Base-by-base conservation (phyloP, 2,797 vertebrate genomes). In the Xenopus petersii region DNA sequence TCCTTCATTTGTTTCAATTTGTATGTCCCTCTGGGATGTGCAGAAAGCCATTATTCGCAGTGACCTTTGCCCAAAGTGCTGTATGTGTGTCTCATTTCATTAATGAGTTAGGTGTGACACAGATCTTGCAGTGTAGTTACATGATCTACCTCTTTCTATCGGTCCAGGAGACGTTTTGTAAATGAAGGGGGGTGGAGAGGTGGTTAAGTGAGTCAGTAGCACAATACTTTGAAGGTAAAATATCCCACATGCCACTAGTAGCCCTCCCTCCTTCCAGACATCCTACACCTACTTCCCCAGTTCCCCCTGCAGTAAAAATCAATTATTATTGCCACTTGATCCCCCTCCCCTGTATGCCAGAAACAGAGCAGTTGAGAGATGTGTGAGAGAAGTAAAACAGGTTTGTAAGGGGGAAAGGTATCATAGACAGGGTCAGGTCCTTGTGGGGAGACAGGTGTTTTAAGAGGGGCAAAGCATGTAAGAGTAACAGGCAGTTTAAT, bases 221-320 rank as follows among this genome's bases (percentile, higher is more conserved):
- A 60, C 64, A 76, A 71, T 74, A 70, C 66, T 4, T 48, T 0
- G n/a, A 0, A 36, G 67, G 80, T 83, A 84, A 85, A 71, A 71
- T 76, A 81, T 81, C 83, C 82, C 68, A 74, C 71, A 74, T 79
- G 72, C 54, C 66, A 65, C 48, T 60, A 58, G 64, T 60, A 7
- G 24, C 8, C 65, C 56, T 42, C 48, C 67, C 68, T 74, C 55
- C 58, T 42, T 70, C 59, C 16, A 49, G 87, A 83, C 74, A 88
- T 74, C 74, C 51, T 84, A 87, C 71, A 84, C 87, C 79, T 55
- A 12, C 0, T 46, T 67, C 67, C 63, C 66, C 66, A 21, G 58
- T 79, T 78, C 30, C 30, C 72, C 36, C 64, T 63, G 59, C 64
- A 60, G 64, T 75, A 67, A 73, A 78, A 59, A 55, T 70, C 46